phyloP scores from a whole-genome alignment of 2,113 vertebrate genomes.

The Mormyrus lacerda region DNA sequence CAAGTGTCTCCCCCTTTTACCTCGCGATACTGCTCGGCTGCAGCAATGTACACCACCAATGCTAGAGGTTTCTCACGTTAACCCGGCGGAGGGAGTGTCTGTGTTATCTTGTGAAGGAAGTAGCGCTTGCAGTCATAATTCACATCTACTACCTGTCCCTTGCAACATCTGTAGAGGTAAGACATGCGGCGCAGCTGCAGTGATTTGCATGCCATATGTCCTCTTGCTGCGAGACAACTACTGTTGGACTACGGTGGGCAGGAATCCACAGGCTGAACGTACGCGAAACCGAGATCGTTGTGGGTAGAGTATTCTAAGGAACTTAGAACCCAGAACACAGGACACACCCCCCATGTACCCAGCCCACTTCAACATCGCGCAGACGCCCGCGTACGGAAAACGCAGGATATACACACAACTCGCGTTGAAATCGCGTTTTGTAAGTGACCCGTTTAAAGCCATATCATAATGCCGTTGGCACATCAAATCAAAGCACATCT shows the following conservation, averaged over 20 bases:
- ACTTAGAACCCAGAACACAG: neutral
- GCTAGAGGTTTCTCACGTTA: neutral
- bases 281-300: neutral
- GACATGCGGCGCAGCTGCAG: neutral
- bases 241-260: neutral
- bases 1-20: neutral
- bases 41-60: neutral
- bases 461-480: neutral
- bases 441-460: neutral
- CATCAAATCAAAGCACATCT: neutral
- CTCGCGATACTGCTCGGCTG: neutral
- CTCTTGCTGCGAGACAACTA: neutral
- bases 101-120: neutral
- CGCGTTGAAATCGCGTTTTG: neutral
- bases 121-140: neutral
- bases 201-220: conserved; percentile 23
- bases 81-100: neutral
- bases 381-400: neutral
- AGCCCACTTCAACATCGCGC: neutral
- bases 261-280: neutral
- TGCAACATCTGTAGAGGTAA: neutral
- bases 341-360: neutral
- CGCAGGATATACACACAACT: neutral
- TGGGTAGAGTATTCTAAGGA: neutral
- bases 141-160: neutral